Evolutionary conservation across 2,113 vertebrate species (phyloP), one percentile per base, ranked within the genome.

Genomic region (Arothron firmamentum): DNA sequence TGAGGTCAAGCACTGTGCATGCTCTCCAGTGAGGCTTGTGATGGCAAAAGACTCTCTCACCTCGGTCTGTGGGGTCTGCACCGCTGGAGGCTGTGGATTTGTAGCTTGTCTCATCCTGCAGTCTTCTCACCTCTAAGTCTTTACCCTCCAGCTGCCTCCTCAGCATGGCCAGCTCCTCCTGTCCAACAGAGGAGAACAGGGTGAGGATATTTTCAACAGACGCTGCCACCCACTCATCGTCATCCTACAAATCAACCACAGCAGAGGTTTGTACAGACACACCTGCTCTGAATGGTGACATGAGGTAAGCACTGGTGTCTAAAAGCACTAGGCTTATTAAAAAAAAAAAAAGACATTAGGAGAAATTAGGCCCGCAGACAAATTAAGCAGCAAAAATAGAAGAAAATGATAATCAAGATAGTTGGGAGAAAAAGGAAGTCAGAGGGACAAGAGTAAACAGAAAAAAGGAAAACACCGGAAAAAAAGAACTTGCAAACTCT

Each of bases 141-240:
- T 90, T 94, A 77, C 92, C 91, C 77, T 96, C 94, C 64, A 97
- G 86, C 66, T 97, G 92, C 67, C 93, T 93, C 87, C 92, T 94
- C 83, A 98, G 81, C 51, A 87, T 75, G 34, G 79, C 71, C n/a
- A 99, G 80, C 59, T 99, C 96, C 63, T 98, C 96, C 96, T 99
- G 87, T 59, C 47, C 12, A 62, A 76, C 45, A 76, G 47, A 81
- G 28, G 64, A 80, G 48, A 64, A 52, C 52, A 65, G 17, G 7
- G 61, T 81, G 42, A 82, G 70, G 48, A 52, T 12, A 41, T 64
- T 58, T 64, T 16, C 53, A 47, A 19, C 56, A 59, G 21, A 52
- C 43, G 15, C 46, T 4, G 14, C 11, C 46, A 43, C 25, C 42
- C 47, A 60, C 66, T 4, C 69, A 62, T 31, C 31, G 14, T 64